Base-by-base conservation (phyloP, 2,113 vertebrate species). In the Syngnathoides biaculeatus region DNA sequence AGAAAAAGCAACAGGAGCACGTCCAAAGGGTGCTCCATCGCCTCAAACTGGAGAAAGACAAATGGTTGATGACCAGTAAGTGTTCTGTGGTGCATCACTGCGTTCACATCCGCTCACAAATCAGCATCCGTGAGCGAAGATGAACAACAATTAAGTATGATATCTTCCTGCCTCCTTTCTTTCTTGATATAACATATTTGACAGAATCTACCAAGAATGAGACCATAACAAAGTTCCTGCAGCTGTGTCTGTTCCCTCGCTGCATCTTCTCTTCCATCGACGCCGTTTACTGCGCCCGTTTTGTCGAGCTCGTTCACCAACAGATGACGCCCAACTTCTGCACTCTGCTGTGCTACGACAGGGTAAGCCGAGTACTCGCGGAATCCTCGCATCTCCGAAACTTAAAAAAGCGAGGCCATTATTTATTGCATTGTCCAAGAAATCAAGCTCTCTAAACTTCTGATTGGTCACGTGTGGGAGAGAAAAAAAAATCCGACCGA, bases 221-320 rank as follows among this genome's bases (percentile, higher is more conserved):
- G 90, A 99, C 97, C 67, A 99, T 99, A 84, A 99, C 97, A 50
- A 99, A 98, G 90, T 99, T 99, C 89, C 93, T 99, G 79, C 97
- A 99, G 89, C 89, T 99, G 50, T 99, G 97, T 82, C 93, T 99
- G 87, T 99, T 99, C 91, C 97, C 97, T 64, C 96, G 96, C 67
- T 99, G 97, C 88, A 97, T 98, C 88, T 99, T 98, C 91, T 98
- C 97, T 7, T 95, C 97, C 82, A 98, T 98, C 67, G 97, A 99
- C 65, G 97, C 97, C 0, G 94, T 98, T 69, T 99, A 98, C 88
- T 99, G 97, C 64, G 97, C 97, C 75, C 95, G 95, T 85, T 98
- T 99, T 19, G 96, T 98, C 14, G 97, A 98, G 90, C 89, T 99
- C 67, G 96, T 99, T 74, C 97, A 99, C 91, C 94, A 98, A 83